A percentile compares a stretch with the other conserved stretches of the same genome.
Conservation (phyloP, 2,888 invertebrate genomes). For the Nasonovia ribisnigri region DNA sequence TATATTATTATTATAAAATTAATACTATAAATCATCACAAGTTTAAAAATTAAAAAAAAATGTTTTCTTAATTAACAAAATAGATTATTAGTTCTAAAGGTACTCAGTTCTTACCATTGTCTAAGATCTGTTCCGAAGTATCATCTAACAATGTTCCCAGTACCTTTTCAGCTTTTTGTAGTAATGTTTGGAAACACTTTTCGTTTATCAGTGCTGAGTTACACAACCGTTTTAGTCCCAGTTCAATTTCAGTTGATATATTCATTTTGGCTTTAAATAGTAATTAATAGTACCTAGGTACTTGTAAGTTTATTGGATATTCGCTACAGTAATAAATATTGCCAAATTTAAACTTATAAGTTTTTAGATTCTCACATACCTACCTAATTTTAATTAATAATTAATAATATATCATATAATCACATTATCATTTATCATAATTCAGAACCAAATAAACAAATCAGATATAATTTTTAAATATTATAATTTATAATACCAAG, state of each 20-base stretch:
- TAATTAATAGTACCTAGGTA: neutral
- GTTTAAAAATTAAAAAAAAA: too few relatives aligned
- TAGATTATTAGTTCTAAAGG: neutral
- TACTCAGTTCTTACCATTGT: neutral
- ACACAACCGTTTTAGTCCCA: constrained; percentile 60
- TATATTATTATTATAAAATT: too few relatives aligned
- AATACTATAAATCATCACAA: too few relatives aligned
- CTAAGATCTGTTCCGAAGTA: neutral
- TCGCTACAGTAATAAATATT: too few relatives aligned
- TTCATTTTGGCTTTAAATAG: constrained; percentile 46
- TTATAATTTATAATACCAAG: too few relatives aligned
- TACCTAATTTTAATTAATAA: neutral
- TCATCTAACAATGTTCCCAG: constrained; percentile 26
- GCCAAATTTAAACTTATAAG: neutral
- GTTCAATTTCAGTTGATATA: constrained; percentile 59
- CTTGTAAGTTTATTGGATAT: too few relatives aligned
- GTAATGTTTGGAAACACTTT: constrained; percentile 53
- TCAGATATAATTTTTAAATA: neutral
- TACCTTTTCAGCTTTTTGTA: constrained; percentile 37
- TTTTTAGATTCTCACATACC: neutral
- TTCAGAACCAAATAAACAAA: neutral
- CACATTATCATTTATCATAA: neutral
- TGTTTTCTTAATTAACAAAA: too few relatives aligned
- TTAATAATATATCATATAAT: neutral
- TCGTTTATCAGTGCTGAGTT: constrained; percentile 56